phyloP scores from a whole-genome alignment of 2,888 invertebrate genomes.

The Geotrupes spiniger region DNA sequence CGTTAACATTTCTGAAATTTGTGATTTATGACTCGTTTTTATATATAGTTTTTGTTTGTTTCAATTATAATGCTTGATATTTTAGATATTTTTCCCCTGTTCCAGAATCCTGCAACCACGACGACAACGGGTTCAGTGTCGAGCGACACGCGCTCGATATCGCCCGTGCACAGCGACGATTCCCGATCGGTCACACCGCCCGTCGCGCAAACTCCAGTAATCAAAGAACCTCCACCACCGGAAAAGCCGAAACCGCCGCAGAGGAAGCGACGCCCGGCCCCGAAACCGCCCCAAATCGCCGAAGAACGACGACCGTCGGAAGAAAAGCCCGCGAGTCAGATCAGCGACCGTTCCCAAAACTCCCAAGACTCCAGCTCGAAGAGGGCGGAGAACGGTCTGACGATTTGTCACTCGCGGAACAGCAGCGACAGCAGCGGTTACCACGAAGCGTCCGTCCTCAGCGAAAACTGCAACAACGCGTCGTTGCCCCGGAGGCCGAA shows the following conservation, averaged over 20 bases:
- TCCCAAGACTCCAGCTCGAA: slow-evolving; percentile 20
- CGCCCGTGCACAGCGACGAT: slow-evolving; percentile 62
- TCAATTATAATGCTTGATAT: no score
- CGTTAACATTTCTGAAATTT: no score
- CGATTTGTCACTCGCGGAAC: slow-evolving; percentile 66
- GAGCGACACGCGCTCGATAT: slow-evolving; percentile 51
- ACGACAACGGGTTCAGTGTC: slow-evolving; percentile 44
- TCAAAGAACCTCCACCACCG: slow-evolving; percentile 43
- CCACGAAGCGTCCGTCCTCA: slow-evolving; percentile 65
- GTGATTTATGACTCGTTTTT: no score
- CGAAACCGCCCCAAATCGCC: slow-evolving; percentile 53
- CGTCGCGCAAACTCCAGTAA: slow-evolving; percentile 28
- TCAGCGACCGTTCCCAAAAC: slow-evolving; percentile 25
- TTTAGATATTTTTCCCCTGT: slow-evolving; percentile 19
- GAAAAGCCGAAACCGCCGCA: slow-evolving; percentile 53
- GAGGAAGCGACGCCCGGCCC: slow-evolving; percentile 58
- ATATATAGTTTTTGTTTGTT: no score
- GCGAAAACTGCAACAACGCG: slow-evolving; percentile 56
- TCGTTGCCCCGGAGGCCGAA: slow-evolving; percentile 46
- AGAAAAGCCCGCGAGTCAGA: slow-evolving; percentile 33
- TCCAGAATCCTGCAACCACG: slow-evolving; percentile 42
- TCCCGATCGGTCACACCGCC: slow-evolving; percentile 50
- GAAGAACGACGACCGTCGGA: slow-evolving; percentile 8
- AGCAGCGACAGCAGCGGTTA: slow-evolving; percentile 73
- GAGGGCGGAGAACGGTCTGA: slow-evolving; percentile 43